Percentiles rank a stretch among this genome's conserved stretches.
Conservation (phyloP, 2,797 vertebrate genomes). For the Ammospiza maritima region DNA sequence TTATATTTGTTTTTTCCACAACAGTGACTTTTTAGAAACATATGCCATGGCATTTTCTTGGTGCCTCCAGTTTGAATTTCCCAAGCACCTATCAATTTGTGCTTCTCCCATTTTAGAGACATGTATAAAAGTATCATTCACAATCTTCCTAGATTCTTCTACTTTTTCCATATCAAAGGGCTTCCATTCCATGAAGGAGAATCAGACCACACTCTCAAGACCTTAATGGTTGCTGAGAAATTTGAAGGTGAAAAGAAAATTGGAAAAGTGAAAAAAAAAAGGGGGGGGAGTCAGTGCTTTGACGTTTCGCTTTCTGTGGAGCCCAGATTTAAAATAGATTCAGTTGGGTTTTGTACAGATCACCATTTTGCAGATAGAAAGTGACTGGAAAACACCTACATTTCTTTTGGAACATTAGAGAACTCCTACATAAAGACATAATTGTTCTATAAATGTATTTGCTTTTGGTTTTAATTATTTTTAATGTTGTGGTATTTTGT, state of each 20-base stretch:
- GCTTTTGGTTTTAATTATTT: constrained; percentile 51
- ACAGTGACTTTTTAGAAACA: constrained; percentile 9
- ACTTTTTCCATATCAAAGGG: background rate
- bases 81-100: background rate
- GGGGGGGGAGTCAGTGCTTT: background rate
- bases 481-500: constrained; percentile 64
- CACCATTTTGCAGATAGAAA: constrained; percentile 13
- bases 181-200: constrained; percentile 29
- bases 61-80: constrained; percentile 38
- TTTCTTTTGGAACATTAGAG: constrained; percentile 17
- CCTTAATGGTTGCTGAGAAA: constrained; percentile 36
- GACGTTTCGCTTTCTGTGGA: background rate
- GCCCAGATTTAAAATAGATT: background rate
- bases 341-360: constrained; percentile 31
- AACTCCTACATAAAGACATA: background rate
- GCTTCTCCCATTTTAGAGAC: constrained; percentile 1
- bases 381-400: background rate
- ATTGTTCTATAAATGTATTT: constrained; percentile 32
- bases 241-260: constrained; percentile 17
- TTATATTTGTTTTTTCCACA: constrained; percentile 26
- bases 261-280: background rate
- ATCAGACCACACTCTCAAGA: constrained; percentile 9
- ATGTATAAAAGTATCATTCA: background rate
- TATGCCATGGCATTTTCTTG: constrained; percentile 1
- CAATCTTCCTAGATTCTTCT: background rate